phyloP scores from a whole-genome alignment of 2,888 invertebrate genomes.

The Nomada ruficornis region DNA sequence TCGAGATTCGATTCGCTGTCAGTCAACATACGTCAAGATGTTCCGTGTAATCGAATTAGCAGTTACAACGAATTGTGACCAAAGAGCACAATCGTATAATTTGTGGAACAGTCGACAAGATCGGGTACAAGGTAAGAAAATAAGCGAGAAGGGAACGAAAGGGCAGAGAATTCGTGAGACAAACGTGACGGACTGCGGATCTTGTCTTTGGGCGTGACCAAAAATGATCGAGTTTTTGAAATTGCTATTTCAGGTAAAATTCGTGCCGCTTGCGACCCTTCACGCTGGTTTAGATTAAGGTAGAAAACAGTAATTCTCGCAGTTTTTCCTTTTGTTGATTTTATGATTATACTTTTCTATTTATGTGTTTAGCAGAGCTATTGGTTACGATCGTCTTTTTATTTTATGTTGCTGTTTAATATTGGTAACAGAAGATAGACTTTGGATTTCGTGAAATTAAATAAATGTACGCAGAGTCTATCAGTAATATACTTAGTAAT shows the following conservation, averaged over 20 bases:
- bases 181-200: constrained; percentile 50
- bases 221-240: constrained; percentile 62
- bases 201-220: constrained; percentile 64
- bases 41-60: constrained; percentile 49
- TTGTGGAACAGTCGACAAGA: constrained; percentile 17
- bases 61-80: constrained; percentile 2
- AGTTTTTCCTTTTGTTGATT: background rate
- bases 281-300: constrained; percentile 20
- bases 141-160: background rate
- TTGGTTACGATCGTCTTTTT: no score
- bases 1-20: constrained; percentile 23
- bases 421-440: no score
- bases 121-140: constrained; percentile 9
- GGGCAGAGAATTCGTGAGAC: constrained; percentile 37
- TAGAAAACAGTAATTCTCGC: constrained; percentile 25
- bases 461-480: no score
- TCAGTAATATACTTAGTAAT: no score
- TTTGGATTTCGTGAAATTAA: no score
- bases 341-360: background rate
- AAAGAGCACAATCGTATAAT: constrained; percentile 17
- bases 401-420: no score
- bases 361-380: no score
- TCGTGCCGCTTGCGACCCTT: constrained; percentile 64
- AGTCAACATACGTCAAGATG: background rate
- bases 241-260: constrained; percentile 74